Conservation (phyloP, 2,888 invertebrate species). For the Oscheius myriophilus region DNA sequence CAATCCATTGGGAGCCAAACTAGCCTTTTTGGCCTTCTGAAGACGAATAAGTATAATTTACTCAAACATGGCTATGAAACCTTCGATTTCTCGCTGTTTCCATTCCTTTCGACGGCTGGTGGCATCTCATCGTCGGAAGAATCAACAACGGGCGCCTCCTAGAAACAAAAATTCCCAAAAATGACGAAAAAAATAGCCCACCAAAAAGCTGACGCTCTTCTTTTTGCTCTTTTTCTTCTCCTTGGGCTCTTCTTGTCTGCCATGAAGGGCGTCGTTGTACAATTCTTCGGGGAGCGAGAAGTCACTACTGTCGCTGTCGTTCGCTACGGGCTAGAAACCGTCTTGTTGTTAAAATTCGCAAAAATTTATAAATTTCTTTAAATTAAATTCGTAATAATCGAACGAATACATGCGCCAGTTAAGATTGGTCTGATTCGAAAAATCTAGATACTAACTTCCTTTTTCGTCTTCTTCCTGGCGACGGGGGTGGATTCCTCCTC, state of each 20-base stretch:
- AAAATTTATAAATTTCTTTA: too few relatives aligned
- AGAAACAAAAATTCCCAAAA: not conserved
- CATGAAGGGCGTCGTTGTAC: conserved; percentile 4
- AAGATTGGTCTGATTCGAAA: too few relatives aligned
- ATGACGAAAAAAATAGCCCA: conserved; percentile 4
- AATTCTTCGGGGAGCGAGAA: not conserved
- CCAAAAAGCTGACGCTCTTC: conserved; percentile 15
- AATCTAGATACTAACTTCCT: too few relatives aligned
- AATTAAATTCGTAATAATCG: too few relatives aligned
- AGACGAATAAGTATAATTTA: not conserved
- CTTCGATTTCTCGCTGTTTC: not conserved
- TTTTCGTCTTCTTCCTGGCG: too few relatives aligned
- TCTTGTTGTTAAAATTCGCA: too few relatives aligned
- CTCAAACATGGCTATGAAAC: not conserved
- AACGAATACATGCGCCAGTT: too few relatives aligned
- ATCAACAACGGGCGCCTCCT: not conserved
- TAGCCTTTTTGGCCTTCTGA: not conserved
- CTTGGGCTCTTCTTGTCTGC: not conserved
- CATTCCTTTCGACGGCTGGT: not conserved
- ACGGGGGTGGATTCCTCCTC: too few relatives aligned
- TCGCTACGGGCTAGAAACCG: too few relatives aligned
- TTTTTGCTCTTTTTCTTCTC: not conserved
- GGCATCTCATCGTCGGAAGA: conserved; percentile 3
- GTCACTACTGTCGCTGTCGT: not conserved
- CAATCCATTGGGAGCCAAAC: not conserved